Evolutionary conservation across 1,140 invertebrate species (phyloP).

Genomic region (Wasmannia auropunctata): DNA sequence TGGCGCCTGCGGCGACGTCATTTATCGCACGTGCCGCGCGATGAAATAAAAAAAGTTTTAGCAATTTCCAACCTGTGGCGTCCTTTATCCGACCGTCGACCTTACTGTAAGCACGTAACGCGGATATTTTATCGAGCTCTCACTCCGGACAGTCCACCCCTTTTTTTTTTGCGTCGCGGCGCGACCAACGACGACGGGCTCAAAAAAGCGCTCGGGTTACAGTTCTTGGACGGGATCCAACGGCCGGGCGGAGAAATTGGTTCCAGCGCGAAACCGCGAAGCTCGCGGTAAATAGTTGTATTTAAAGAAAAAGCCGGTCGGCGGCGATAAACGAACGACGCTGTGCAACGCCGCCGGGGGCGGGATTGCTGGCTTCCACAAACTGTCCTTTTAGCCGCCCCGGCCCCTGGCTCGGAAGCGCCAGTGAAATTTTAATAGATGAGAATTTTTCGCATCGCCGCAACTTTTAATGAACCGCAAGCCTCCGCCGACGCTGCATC

Average conservation of each 20-base stretch:
- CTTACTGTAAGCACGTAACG: slow-evolving; percentile 21
- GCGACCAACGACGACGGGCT: slow-evolving; percentile 27
- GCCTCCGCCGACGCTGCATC: not conserved
- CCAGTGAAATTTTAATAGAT: slow-evolving; percentile 49
- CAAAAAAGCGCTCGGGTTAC: slow-evolving; percentile 12
- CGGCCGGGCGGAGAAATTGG: slow-evolving; percentile 19
- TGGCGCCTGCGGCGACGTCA: not conserved
- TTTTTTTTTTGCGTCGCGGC: slow-evolving; percentile 24
- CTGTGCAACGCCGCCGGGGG: not conserved
- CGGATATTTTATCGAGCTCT: slow-evolving; percentile 30
- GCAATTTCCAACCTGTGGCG: slow-evolving; percentile 55
- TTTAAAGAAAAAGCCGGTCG: slow-evolving; percentile 45
- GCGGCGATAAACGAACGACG: slow-evolving; percentile 35
- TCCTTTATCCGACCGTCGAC: slow-evolving; percentile 43
- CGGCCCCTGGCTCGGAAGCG: not conserved
- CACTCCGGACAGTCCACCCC: not conserved
- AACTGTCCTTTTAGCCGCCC: slow-evolving; percentile 2
- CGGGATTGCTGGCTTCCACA: not conserved
- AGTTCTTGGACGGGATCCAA: slow-evolving; percentile 45
- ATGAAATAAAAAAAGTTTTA: slow-evolving; percentile 44
- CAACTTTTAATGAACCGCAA: slow-evolving; percentile 51
- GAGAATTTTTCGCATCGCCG: slow-evolving; percentile 27
- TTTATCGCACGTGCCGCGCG: slow-evolving; percentile 41
- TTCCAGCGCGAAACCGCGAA: slow-evolving; percentile 41
- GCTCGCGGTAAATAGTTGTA: slow-evolving; percentile 54